A percentile compares a stretch with the other conserved stretches of the same genome.
Evolutionary conservation across 2,888 invertebrate genomes (phyloP).

Genomic region (Adelphocoris suturalis): DNA sequence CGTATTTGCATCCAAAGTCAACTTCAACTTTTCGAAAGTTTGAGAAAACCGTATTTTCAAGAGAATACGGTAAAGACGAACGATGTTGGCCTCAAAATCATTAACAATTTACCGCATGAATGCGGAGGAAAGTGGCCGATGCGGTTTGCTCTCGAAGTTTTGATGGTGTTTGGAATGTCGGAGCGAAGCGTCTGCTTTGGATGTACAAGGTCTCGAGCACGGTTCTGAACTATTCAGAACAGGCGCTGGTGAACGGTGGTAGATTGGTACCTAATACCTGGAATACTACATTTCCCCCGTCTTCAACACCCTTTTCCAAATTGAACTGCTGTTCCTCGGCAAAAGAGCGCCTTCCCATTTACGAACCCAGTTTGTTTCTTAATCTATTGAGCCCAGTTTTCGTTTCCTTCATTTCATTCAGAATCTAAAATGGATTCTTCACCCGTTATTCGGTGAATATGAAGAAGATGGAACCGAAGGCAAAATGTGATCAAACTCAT

Average conservation of each 20-base stretch:
- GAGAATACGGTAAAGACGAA: background rate
- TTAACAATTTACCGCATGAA: conserved; percentile 42
- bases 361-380: background rate
- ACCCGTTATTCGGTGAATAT: too few species aligned
- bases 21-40: background rate
- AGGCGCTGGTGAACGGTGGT: background rate
- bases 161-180: conserved; percentile 32
- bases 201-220: background rate
- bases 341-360: background rate
- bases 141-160: conserved; percentile 39
- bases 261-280: background rate
- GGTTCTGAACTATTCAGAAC: conserved; percentile 11
- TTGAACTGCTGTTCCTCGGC: background rate
- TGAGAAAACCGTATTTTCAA: background rate
- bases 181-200: background rate
- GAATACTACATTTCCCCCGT: background rate
- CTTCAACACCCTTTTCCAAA: background rate
- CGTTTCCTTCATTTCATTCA: too few species aligned
- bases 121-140: conserved; percentile 22
- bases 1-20: background rate
- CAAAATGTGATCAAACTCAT: too few species aligned
- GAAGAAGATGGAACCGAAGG: too few species aligned
- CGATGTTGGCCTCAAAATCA: background rate
- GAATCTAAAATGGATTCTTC: too few species aligned
- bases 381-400: background rate